These are phyloP conservation scores for Halyomorpha halys DNA, from an alignment of 1,140 invertebrate species.

Conservation along the genomic window DNA sequence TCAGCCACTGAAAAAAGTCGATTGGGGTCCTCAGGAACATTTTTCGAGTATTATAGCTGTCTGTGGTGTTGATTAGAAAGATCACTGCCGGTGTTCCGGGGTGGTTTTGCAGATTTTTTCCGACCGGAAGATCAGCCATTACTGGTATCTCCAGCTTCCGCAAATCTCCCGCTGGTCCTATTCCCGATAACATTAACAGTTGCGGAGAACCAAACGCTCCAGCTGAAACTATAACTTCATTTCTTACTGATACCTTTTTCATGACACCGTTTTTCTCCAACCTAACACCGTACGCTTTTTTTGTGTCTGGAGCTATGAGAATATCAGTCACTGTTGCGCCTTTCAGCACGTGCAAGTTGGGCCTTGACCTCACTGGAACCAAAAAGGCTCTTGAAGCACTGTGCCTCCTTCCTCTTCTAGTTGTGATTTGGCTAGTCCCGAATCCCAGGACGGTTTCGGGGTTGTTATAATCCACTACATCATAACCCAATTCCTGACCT, in stretches of 20 bases:
- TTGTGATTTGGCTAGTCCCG: slow-evolving; percentile 32
- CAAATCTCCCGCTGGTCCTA: slow-evolving; percentile 57
- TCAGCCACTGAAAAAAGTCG: slow-evolving; percentile 31
- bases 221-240: slow-evolving; percentile 50
- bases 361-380: slow-evolving; percentile 39
- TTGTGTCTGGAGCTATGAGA: slow-evolving; percentile 38
- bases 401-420: slow-evolving; percentile 32
- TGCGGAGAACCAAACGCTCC: slow-evolving; percentile 54
- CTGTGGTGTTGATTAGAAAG: slow-evolving; percentile 49
- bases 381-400: slow-evolving; percentile 47
- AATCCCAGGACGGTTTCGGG: slow-evolving; percentile 45
- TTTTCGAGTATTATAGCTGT: slow-evolving; percentile 71
- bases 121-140: slow-evolving; percentile 56
- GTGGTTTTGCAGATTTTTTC: slow-evolving; percentile 70
- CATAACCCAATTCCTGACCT: slow-evolving; percentile 47
- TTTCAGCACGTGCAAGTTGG: slow-evolving; percentile 45
- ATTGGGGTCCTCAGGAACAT: slow-evolving; percentile 59
- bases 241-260: slow-evolving; percentile 36
- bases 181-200: slow-evolving; percentile 55
- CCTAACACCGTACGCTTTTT: slow-evolving; percentile 48
- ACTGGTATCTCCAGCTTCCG: slow-evolving; percentile 52
- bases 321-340: slow-evolving; percentile 39
- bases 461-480: slow-evolving; percentile 53
- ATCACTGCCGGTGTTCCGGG: slow-evolving; percentile 41
- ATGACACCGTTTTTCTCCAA: slow-evolving; percentile 37